Conservation (phyloP, 2,797 vertebrate genomes). For the Platyrinchus mystaceus region DNA sequence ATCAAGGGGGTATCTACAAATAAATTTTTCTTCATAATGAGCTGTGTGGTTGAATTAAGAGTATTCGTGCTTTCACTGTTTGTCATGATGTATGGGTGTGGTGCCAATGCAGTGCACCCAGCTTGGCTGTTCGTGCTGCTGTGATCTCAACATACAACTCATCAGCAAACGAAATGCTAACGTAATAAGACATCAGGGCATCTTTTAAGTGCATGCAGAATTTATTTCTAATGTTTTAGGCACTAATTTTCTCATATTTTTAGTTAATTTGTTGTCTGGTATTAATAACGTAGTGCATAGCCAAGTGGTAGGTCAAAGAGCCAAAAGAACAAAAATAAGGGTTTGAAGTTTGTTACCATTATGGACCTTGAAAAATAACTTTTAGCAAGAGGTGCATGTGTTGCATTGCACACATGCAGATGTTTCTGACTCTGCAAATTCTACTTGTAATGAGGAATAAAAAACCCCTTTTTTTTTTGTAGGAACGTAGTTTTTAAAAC, state of each 20-base stretch:
- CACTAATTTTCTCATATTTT: background rate
- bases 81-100: conserved; percentile 33
- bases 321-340: background rate
- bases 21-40: conserved; percentile 73
- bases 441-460: background rate
- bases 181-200: background rate
- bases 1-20: conserved; percentile 67
- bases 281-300: background rate
- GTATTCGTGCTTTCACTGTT: conserved; percentile 49
- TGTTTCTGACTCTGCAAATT: background rate
- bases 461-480: fast-evolving
- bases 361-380: background rate
- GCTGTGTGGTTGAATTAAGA: conserved; percentile 65
- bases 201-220: background rate
- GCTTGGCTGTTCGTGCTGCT: conserved; percentile 44
- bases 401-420: fast-evolving
- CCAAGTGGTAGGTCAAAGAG: background rate
- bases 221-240: background rate
- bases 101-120: conserved; percentile 10
- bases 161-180: background rate
- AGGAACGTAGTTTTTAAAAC: background rate
- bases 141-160: background rate
- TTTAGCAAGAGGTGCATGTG: background rate
- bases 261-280: background rate
- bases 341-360: background rate